Evolutionary conservation across 2,797 vertebrate genomes (phyloP).

Genomic region (Acrossocheilus wenchowensis): DNA sequence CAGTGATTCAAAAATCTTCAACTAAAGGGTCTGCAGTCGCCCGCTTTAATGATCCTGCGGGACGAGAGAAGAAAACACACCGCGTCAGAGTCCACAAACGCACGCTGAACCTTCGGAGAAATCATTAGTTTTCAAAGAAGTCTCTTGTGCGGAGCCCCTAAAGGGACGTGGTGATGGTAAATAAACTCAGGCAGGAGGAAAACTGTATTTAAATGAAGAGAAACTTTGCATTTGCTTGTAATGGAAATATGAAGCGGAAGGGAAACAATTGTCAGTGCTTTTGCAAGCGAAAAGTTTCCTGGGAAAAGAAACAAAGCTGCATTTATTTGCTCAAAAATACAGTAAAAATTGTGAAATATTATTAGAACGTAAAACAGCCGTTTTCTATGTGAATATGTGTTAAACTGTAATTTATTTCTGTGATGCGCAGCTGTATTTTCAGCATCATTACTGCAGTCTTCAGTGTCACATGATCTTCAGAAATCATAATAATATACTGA

Average conservation of each 20-base stretch:
- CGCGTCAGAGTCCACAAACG: neutral
- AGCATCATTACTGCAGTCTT: neutral
- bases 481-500: neutral
- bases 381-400: neutral
- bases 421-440: neutral
- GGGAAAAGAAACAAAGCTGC: too few relatives aligned
- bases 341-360: neutral
- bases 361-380: neutral
- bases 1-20: constrained; percentile 83
- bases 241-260: too few relatives aligned
- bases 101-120: neutral
- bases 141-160: too few relatives aligned
- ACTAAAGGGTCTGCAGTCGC: constrained; percentile 64
- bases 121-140: too few relatives aligned
- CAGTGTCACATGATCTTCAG: neutral
- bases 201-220: too few relatives aligned
- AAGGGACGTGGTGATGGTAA: too few relatives aligned
- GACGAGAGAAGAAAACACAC: neutral
- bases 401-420: neutral
- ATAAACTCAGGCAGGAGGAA: too few relatives aligned
- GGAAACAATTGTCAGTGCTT: too few relatives aligned
- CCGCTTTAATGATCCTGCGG: constrained; percentile 93
- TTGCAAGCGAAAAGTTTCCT: too few relatives aligned
- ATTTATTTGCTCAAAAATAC: neutral
- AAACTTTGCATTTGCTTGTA: too few relatives aligned